Percentiles rank a stretch among this genome's conserved stretches.
Evolutionary conservation across 2,113 vertebrate species (phyloP).

Genomic region (Eurystomus gularis): DNA sequence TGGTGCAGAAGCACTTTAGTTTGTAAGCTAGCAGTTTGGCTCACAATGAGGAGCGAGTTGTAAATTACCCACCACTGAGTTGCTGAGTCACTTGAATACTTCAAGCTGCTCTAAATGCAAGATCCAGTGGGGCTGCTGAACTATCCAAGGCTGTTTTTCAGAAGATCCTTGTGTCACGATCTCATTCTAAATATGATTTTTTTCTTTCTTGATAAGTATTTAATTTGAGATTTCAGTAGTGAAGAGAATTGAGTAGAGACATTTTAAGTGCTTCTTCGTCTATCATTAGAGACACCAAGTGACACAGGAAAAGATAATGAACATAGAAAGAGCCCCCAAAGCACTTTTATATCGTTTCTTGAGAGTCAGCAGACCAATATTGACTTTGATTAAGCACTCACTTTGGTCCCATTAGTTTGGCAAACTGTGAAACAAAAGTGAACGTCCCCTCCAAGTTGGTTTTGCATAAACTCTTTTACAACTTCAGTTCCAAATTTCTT

Average conservation of each 20-base stretch:
- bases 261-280: slow-evolving; percentile 67
- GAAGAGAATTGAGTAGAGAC: slow-evolving; percentile 64
- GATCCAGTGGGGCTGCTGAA: slow-evolving; percentile 55
- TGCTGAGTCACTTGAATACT: slow-evolving; percentile 61
- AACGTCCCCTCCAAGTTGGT: slow-evolving; percentile 58
- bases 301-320: slow-evolving; percentile 68
- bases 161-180: slow-evolving; percentile 17
- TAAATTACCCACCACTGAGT: slow-evolving; percentile 57
- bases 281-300: slow-evolving; percentile 67
- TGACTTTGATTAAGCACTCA: slow-evolving; percentile 78
- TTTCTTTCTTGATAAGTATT: slow-evolving; percentile 27
- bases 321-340: slow-evolving; percentile 64
- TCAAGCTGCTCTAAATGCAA: slow-evolving; percentile 39
- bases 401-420: slow-evolving; percentile 66
- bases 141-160: slow-evolving; percentile 41
- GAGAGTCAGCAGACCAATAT: slow-evolving; percentile 76
- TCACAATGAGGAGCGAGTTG: background rate
- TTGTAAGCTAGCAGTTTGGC: background rate
- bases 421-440: slow-evolving; percentile 72
- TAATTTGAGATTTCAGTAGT: slow-evolving; percentile 29
- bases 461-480: slow-evolving; percentile 69
- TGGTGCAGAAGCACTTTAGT: background rate
- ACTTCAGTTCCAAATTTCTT: slow-evolving; percentile 67
- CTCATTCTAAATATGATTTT: slow-evolving; percentile 57
- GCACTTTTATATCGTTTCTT: slow-evolving; percentile 77